Percentiles rank a stretch among this genome's conserved stretches.
phyloP scores from a whole-genome alignment of 2,797 vertebrate species.

The Gymnothorax javanicus region DNA sequence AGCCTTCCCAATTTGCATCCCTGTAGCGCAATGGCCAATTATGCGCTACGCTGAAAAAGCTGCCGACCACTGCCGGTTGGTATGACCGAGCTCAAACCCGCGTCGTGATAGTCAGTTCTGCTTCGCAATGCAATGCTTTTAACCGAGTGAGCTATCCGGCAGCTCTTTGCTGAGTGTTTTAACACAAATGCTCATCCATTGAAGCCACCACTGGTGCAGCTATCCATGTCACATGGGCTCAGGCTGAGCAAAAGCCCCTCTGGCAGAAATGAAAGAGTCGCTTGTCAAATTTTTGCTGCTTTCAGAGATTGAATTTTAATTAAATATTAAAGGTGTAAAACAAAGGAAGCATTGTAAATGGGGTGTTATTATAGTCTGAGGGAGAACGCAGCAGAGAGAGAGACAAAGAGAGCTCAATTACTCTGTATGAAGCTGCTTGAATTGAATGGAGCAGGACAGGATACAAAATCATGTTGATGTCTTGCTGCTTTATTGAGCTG shows the following conservation, averaged over 20 bases:
- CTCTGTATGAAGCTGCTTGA: not conserved
- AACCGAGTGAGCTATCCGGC: too few relatives aligned
- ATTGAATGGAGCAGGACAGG: not conserved
- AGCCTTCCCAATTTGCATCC: too few relatives aligned
- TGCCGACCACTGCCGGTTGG: too few relatives aligned
- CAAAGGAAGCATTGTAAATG: not conserved
- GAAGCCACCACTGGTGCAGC: not conserved
- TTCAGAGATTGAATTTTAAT: not conserved
- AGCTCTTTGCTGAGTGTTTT: too few relatives aligned
- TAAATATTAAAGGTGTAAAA: conserved; percentile 2
- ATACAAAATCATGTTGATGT: conserved; percentile 40
- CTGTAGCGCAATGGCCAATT: too few relatives aligned
- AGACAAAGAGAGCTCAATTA: not conserved
- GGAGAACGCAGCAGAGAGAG: not conserved
- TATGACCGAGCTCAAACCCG: too few relatives aligned
- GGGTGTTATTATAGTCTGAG: not conserved
- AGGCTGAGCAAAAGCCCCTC: not conserved
- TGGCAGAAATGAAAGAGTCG: not conserved
- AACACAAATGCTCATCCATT: not conserved
- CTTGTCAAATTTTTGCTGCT: not conserved
- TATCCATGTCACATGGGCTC: not conserved
- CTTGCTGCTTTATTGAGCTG: conserved; percentile 65
- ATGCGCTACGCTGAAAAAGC: too few relatives aligned
- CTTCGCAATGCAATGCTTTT: too few relatives aligned
- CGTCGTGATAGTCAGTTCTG: too few relatives aligned